Evolutionary conservation across 2,797 vertebrate genomes (phyloP), one percentile per base, ranked within the genome.

Genomic region (Rhinoraja longicauda): DNA sequence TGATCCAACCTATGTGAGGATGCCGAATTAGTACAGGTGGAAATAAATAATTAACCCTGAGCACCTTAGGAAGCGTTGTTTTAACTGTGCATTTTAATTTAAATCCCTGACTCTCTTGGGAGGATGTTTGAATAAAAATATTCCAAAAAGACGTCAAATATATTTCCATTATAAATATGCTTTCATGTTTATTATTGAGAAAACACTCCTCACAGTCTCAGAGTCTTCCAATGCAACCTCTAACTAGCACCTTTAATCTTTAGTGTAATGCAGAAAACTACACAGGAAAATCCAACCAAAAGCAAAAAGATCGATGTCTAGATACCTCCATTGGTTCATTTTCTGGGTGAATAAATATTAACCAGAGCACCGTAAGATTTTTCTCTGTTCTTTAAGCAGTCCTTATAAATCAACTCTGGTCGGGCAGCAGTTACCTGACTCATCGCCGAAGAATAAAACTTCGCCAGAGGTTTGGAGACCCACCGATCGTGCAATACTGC

Each of bases 21-120:
- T 21, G 39, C 53, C 53, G 79, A 81, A 81, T 81, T 81, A 81
- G 45, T 45, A 81, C 45, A 39, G 24, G 45, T 24, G 45, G 45
- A 53, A 45, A 81, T 81, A 81, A 81, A 81, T 81, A 81, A 81
- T 81, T 81, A 81, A 81, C 45, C 39, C 39, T 81, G 45, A 81
- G 79, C 57, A 24, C 21, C 6, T 81, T 81, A 24, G 1, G 15
- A 81, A 53, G 39, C 26, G 79, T 53, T 81, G 79, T 81, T 81
- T 81, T 45, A 81, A 81, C 21, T 26, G 21, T 45, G 39, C 45
- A 53, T 53, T 17, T 53, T 81, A 81, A 81, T 81, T 26, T 81
- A 26, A 19, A 21, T 53, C 79, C 39, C 19, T 53, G 19, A 81
- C 45, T 24, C 12, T 79, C 29, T 76, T 76, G 75, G 75, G 9